A percentile compares a stretch with the other conserved stretches of the same genome.
Conservation (phyloP, 2,113 vertebrate species). For the Halichoeres trimaculatus region DNA sequence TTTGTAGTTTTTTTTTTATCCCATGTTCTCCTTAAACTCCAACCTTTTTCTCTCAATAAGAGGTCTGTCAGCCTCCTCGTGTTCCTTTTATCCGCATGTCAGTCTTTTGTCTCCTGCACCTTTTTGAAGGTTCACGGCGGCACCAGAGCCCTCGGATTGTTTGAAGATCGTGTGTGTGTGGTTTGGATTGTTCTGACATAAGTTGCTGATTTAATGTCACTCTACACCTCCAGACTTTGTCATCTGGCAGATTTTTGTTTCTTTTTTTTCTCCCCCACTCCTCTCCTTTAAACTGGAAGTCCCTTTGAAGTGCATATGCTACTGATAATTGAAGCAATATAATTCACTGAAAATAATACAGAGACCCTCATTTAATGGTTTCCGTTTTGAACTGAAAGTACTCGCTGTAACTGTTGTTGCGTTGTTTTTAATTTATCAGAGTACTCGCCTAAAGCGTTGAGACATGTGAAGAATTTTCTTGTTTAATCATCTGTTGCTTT, state of each 20-base stretch:
- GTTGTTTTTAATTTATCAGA: conserved; percentile 47
- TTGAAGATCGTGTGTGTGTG: conserved; percentile 77
- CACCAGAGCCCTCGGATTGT: conserved; percentile 62
- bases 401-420: conserved; percentile 36
- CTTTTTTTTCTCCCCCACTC: conserved; percentile 7
- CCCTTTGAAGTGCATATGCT: conserved; percentile 77
- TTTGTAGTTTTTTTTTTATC: conserved; percentile 36
- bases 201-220: conserved; percentile 82
- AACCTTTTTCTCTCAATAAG: conserved; percentile 61
- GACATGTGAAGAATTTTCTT: conserved; percentile 5
- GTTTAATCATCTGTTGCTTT: conserved; percentile 36
- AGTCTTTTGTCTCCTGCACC: conserved; percentile 78
- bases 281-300: conserved; percentile 61
- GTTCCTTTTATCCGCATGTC: conserved; percentile 78
- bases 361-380: conserved; percentile 59
- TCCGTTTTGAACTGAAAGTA: conserved; percentile 57
- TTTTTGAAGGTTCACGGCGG: conserved; percentile 71
- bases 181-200: conserved; percentile 76
- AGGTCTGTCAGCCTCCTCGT: conserved; percentile 69
- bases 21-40: conserved; percentile 66
- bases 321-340: conserved; percentile 75
- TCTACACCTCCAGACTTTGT: conserved; percentile 79
- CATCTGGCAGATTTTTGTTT: conserved; percentile 70
- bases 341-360: conserved; percentile 71
- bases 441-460: conserved; percentile 18